Conservation (phyloP, 2,888 invertebrate genomes). For the Notodonta dromedarius region DNA sequence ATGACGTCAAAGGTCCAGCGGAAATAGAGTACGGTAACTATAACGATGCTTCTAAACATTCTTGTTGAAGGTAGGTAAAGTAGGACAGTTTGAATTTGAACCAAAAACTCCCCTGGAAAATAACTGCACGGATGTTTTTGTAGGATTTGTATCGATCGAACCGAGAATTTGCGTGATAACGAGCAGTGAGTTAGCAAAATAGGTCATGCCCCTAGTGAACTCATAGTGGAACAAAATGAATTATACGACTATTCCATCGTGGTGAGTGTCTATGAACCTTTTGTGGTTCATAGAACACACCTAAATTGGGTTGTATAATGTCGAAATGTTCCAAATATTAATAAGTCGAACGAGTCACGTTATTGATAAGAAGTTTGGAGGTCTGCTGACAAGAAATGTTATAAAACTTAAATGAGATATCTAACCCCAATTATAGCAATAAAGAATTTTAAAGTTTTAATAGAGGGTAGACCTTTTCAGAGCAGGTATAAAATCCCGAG, state of each 20-base stretch:
- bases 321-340: background rate
- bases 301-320: slow-evolving; percentile 2
- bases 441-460: no score
- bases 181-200: slow-evolving; percentile 22
- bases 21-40: background rate
- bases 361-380: slow-evolving; percentile 1
- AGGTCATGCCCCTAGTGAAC: slow-evolving; percentile 31
- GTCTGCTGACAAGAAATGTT: background rate
- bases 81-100: background rate
- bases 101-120: background rate
- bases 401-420: background rate
- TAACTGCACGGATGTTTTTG: background rate
- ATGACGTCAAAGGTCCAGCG: slow-evolving; percentile 12
- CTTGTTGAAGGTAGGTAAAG: background rate
- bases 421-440: no score
- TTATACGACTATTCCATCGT: slow-evolving; percentile 24
- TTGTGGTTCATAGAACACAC: slow-evolving; percentile 27
- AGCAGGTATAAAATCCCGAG: no score
- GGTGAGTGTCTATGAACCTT: slow-evolving; percentile 30
- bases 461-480: no score
- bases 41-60: no score
- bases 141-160: slow-evolving; percentile 14
- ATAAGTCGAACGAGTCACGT: background rate
- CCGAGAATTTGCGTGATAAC: slow-evolving; percentile 34
- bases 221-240: slow-evolving; percentile 24